Evolutionary conservation across 2,797 vertebrate genomes (phyloP).

Genomic region (Mallotus villosus): DNA sequence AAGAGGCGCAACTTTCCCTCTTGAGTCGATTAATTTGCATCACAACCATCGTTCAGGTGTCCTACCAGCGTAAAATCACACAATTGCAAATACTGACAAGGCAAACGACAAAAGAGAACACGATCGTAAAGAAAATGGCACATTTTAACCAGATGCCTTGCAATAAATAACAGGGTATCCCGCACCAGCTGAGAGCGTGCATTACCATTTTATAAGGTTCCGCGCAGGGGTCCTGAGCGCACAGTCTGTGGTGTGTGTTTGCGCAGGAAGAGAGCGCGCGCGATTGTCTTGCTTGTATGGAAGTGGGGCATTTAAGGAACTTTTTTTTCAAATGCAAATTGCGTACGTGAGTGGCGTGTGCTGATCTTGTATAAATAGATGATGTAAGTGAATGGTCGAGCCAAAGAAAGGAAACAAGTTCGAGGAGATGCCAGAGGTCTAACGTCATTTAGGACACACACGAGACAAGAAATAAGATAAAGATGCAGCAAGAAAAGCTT

Average conservation of each 20-base stretch:
- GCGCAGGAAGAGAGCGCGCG: slow-evolving; percentile 24
- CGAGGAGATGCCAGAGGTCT: not conserved
- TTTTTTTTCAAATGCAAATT: slow-evolving; percentile 64
- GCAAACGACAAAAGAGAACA: slow-evolving; percentile 68
- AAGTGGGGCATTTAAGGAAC: slow-evolving; percentile 23
- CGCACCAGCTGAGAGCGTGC: slow-evolving; percentile 51
- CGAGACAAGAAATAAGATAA: not conserved
- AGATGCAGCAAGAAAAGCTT: slow-evolving; percentile 60
- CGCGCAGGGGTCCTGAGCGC: slow-evolving; percentile 35
- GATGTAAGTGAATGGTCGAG: not conserved
- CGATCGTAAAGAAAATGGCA: slow-evolving; percentile 64
- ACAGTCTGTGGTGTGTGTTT: slow-evolving; percentile 40
- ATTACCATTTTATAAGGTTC: slow-evolving; percentile 65
- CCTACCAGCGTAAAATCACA: slow-evolving; percentile 61
- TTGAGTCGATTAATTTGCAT: slow-evolving; percentile 74
- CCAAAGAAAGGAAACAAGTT: not conserved
- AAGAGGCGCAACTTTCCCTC: slow-evolving; percentile 52
- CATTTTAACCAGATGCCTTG: slow-evolving; percentile 75
- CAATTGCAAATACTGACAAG: slow-evolving; percentile 74
- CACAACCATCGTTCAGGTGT: slow-evolving; percentile 69
- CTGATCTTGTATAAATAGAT: slow-evolving; percentile 39
- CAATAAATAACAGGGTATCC: slow-evolving; percentile 68
- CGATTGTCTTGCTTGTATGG: slow-evolving; percentile 36
- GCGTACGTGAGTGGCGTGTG: slow-evolving; percentile 44
- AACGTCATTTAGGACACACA: not conserved